phyloP scores from a whole-genome alignment of 2,888 invertebrate species.

The Cyclophora punctaria region DNA sequence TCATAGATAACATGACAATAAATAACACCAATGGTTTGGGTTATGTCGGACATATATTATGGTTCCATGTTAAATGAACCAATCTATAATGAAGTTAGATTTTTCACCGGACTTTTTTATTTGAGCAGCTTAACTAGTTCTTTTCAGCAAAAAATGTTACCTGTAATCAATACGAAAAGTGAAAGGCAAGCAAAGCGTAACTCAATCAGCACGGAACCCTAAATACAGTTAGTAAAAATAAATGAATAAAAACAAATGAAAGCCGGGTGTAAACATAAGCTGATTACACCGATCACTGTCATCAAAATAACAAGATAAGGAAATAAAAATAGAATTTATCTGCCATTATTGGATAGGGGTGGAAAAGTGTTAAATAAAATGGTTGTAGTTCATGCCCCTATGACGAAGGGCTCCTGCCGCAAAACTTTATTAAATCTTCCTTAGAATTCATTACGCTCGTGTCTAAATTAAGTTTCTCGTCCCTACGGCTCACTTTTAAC shows the following conservation, averaged over 20 bases:
- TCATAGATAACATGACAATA: conserved; percentile 57
- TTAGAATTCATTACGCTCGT: conserved; percentile 54
- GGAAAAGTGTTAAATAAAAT: conserved; percentile 36
- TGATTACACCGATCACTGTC: conserved; percentile 14
- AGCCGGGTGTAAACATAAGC: neutral
- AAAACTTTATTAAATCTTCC: conserved; percentile 54
- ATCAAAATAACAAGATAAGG: conserved; percentile 16
- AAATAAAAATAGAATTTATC: conserved; percentile 22
- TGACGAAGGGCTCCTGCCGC: conserved; percentile 30
- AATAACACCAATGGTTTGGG: conserved; percentile 64
- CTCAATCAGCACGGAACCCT: no score
- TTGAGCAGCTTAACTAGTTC: no score
- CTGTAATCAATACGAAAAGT: no score
- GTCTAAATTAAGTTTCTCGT: conserved; percentile 56
- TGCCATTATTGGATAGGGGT: conserved; percentile 21
- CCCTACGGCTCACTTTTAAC: conserved; percentile 38
- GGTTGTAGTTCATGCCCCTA: conserved; percentile 33
- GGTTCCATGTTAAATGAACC: no score
- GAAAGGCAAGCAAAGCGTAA: no score
- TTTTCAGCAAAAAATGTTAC: no score
- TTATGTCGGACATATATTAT: conserved; percentile 18
- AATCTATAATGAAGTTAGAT: no score
- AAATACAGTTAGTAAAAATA: no score
- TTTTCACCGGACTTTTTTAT: no score
- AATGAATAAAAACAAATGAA: no score